Percentiles rank a stretch among this genome's conserved stretches.
Evolutionary conservation across 1,140 invertebrate species (phyloP).

Genomic region (Cecropterus lyciades): DNA sequence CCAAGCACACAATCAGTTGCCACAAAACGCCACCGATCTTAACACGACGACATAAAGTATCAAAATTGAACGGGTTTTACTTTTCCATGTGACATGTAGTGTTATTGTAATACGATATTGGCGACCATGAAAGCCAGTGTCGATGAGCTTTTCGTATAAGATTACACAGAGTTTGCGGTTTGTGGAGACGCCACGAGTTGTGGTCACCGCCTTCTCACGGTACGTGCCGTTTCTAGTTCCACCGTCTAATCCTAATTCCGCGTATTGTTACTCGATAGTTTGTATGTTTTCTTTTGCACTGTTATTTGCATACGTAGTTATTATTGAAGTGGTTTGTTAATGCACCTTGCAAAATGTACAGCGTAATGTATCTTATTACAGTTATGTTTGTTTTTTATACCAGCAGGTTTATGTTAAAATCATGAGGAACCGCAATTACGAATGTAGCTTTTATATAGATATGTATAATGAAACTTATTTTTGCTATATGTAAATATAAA

Average conservation of each 20-base stretch:
- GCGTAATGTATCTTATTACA: neutral
- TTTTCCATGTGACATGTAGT: constrained; percentile 40
- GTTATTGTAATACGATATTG: constrained; percentile 73
- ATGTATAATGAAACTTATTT: no score
- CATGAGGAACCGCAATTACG: no score
- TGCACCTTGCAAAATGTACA: neutral
- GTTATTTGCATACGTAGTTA: constrained; percentile 13
- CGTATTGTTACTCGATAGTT: constrained; percentile 27
- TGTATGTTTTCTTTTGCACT: constrained; percentile 45
- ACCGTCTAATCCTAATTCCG: constrained; percentile 50
- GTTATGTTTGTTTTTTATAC: no score
- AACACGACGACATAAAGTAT: constrained; percentile 46
- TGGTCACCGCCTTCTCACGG: constrained; percentile 75
- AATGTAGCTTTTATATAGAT: no score
- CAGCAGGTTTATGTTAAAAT: no score
- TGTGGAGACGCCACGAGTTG: constrained; percentile 75
- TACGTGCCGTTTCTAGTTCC: constrained; percentile 52
- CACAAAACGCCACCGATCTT: constrained; percentile 39
- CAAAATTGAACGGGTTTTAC: constrained; percentile 43
- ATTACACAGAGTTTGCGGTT: constrained; percentile 80
- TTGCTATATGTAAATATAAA: no score
- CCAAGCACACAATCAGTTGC: constrained; percentile 49
- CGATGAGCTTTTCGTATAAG: constrained; percentile 80
- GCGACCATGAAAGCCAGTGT: constrained; percentile 76
- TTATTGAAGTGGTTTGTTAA: constrained; percentile 1